Evolutionary conservation across 1,140 invertebrate genomes (phyloP).

Genomic region (Pemphigus obesinymphae): DNA sequence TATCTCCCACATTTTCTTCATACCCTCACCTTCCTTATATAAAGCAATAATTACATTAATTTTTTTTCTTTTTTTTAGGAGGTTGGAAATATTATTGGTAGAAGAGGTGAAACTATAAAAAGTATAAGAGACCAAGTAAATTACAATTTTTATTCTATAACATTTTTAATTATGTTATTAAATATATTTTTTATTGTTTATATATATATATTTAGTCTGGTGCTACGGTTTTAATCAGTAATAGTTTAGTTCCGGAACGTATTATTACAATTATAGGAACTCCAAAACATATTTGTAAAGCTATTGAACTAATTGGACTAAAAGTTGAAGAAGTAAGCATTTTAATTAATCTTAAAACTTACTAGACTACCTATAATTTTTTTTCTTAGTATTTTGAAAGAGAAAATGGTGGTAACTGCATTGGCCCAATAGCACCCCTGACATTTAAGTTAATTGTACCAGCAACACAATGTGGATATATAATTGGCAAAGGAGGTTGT

Average conservation of each 20-base stretch:
- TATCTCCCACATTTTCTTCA: too few relatives aligned
- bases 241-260: slow-evolving; percentile 43
- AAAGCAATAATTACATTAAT: not conserved
- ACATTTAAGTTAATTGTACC: slow-evolving; percentile 62
- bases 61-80: too few relatives aligned
- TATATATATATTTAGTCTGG: slow-evolving; percentile 43
- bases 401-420: slow-evolving; percentile 42
- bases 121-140: slow-evolving; percentile 90
- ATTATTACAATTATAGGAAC: slow-evolving; percentile 43
- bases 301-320: slow-evolving; percentile 41
- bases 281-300: slow-evolving; percentile 43
- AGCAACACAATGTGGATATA: slow-evolving; percentile 64
- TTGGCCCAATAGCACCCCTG: slow-evolving; percentile 32
- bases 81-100: slow-evolving; percentile 98
- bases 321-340: slow-evolving; percentile 43
- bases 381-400: slow-evolving; percentile 41
- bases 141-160: not conserved
- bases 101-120: slow-evolving; percentile 96
- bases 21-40: too few relatives aligned
- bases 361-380: not conserved
- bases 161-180: not conserved
- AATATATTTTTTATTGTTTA: not conserved
- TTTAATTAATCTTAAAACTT: not conserved
- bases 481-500: slow-evolving; percentile 58
- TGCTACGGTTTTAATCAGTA: slow-evolving; percentile 43